Evolutionary conservation across 2,888 invertebrate genomes (phyloP).

Genomic region (Ormyrus labotus): DNA sequence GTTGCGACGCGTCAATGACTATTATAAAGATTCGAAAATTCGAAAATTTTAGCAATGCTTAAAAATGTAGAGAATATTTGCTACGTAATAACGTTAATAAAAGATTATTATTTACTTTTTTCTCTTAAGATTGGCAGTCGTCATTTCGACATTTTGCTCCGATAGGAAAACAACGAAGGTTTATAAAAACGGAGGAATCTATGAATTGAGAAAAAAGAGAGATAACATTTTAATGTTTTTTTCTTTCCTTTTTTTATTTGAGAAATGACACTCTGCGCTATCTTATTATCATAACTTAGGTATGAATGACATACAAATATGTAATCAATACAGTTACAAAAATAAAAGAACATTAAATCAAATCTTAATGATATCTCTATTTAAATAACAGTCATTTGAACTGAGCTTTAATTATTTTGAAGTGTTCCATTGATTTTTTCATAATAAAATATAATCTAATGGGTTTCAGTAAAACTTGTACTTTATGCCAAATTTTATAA

Average conservation of each 20-base stretch:
- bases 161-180: not conserved
- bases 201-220: not conserved
- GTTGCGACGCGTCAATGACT: conserved; percentile 15
- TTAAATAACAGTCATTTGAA: no score
- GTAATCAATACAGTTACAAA: conserved; percentile 51
- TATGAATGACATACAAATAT: conserved; percentile 47
- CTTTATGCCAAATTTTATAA: not conserved
- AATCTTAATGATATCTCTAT: not conserved
- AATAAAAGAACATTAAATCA: conserved; percentile 48
- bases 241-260: conserved; percentile 22
- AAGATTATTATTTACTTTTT: conserved; percentile 13
- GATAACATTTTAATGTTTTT: not conserved
- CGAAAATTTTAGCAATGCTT: conserved; percentile 22
- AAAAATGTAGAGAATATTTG: conserved; percentile 38
- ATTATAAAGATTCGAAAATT: conserved; percentile 13
- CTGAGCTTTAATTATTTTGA: no score
- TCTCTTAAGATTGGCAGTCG: not conserved
- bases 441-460: no score
- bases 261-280: conserved; percentile 39
- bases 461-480: no score
- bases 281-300: conserved; percentile 47
- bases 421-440: no score
- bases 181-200: not conserved
- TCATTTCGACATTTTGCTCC: not conserved
- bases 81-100: not conserved